Conservation (phyloP, 2,888 invertebrate genomes). For the Pasiphila rectangulata region DNA sequence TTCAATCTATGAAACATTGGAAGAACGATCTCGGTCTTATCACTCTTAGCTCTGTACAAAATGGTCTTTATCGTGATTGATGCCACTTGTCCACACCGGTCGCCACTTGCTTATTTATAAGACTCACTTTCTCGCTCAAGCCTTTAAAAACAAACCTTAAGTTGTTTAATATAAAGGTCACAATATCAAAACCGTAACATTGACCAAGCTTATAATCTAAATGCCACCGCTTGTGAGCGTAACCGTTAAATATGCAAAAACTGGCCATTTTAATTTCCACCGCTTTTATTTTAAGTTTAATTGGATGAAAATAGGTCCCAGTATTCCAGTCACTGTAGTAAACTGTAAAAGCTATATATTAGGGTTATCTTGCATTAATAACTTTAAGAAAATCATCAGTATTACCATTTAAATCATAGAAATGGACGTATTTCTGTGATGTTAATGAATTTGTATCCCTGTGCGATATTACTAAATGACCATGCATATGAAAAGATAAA, state of each 20-base stretch:
- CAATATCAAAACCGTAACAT: neutral
- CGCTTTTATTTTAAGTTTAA: constrained; percentile 37
- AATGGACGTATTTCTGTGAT: no score
- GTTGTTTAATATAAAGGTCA: neutral
- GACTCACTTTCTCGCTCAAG: neutral
- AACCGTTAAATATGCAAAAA: constrained; percentile 38
- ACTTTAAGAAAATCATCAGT: no score
- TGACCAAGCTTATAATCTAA: constrained; percentile 30
- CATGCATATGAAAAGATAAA: no score
- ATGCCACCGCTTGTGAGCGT: constrained; percentile 35
- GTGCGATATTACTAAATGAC: no score
- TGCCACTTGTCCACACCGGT: constrained; percentile 41
- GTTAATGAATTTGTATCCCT: no score
- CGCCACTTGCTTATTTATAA: constrained; percentile 45
- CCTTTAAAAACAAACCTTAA: constrained; percentile 11
- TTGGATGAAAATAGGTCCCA: constrained; percentile 19
- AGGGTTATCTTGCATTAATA: no score
- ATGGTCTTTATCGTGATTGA: constrained; percentile 48
- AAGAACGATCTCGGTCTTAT: neutral
- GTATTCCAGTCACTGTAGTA: no score
- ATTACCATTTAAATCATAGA: no score
- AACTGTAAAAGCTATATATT: no score
- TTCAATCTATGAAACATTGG: no score
- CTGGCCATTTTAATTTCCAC: constrained; percentile 27
- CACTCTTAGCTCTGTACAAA: constrained; percentile 22